Base-by-base conservation (phyloP, 2,797 vertebrate genomes). In the Novumbra hubbsi region DNA sequence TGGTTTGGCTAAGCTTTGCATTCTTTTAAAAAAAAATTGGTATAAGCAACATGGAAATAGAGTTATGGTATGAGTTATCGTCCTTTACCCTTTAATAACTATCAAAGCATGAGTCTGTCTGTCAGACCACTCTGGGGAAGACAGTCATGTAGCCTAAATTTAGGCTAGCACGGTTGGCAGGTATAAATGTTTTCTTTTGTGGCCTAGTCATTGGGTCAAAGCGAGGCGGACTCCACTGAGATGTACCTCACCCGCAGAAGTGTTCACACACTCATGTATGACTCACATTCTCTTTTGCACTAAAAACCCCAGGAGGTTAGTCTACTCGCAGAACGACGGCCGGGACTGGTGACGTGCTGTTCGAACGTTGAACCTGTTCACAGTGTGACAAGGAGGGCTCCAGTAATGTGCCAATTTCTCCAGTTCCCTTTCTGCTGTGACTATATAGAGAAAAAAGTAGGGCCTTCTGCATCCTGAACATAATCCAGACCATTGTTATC, bases 181-280 rank as follows among this genome's bases (percentile, higher is more conserved):
- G 71, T 68, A 63, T 55, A 5, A 70, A 75, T 57, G 19, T 52
- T 17, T 45, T 62, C 78, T 87, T 83, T 87, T 86, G 71, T 80
- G 71, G 81, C 75, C 65, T 3, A 78, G 82, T 87, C 84, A 81
- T 75, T 32, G 45, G 77, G 41, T 60, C 78, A 85, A 85, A 85
- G 81, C 21, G 28, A 84, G 74, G 71, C 69, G 72, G 69, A 78
- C 38, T 71, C 66, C 71, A 45, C 68, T 75, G 73, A 75, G 74
- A 64, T 76, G 71, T 76, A 68, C 73, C 55, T 21, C 62, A 24
- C 66, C 48, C 69, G 45, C 21, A 64, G 57, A 55, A 74, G 73
- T 60, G 81, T 68, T 55, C 68, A 67, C 65, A 68, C 21, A 72
- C 64, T 70, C 70, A 63, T 77, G 76, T 70, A 76, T 73, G 70